Evolutionary conservation across 2,888 invertebrate species (phyloP), one percentile per base, ranked within the genome.

Genomic region (Drosophila mayaguana): DNA sequence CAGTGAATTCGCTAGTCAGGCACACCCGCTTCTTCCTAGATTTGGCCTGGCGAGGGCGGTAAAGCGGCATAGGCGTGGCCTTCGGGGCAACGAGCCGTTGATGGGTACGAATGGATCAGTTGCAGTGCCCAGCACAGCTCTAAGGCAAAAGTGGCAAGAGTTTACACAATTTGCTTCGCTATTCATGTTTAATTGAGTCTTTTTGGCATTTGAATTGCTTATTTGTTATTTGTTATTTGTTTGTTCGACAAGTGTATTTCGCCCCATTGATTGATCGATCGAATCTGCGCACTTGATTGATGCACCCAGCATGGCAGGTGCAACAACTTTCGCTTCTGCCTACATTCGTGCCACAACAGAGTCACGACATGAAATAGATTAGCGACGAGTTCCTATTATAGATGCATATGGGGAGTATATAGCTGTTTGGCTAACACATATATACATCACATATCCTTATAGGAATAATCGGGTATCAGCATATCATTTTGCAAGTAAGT

Each of bases 121-220:
- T 67, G 71, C 77, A 78, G 78, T 45, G 45, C 53, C 8, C 36
- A 16, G 51, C 53, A 20, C 20, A 34, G 50, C 28, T n/a, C 50
- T 16, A 12, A 20, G 12, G n/a, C 25, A 12, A 1, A 16, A 22
- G 18, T 20, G 28, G 56, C 12, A 65, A 20, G 14, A 66, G 56
- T 57, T 70, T 79, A 46, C 36, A 53, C 36, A 67, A 45, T 55
- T 18, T 28, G 7, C 42, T 22, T 36, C 20, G 51, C n/a, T 20
- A 53, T 25, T 54, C 54, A 16, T 48, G 53, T 57, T 69, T 74
- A 74, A 76, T 74, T 66, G 76, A 74, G 68, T 78, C 57, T 63
- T 65, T 65, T 68, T 51, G 38, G 48, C 62, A 68, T 25, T 57
- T 48, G 45, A 22, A 28, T 64, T 61, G 45, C 18, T 43, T 61